Percentiles rank a stretch among this genome's conserved stretches.
phyloP scores from a whole-genome alignment of 1,140 invertebrate species.

The Portunus trituberculatus region DNA sequence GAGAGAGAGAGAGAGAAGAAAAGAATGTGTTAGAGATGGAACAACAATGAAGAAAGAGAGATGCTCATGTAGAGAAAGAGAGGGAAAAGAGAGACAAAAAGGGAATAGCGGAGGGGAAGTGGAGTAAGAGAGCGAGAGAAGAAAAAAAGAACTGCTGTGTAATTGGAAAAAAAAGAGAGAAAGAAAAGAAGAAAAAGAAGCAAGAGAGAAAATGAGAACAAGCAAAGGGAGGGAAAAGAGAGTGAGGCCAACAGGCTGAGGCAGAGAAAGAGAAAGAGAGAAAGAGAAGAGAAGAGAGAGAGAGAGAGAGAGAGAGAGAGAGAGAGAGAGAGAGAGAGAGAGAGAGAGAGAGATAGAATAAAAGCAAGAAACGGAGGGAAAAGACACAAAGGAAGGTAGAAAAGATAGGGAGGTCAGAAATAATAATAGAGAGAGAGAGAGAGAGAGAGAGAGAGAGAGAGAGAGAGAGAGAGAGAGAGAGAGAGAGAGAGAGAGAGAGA shows the following conservation, averaged over 20 bases:
- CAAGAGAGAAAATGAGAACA: constrained; percentile 9
- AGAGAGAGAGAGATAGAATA: background rate
- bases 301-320: background rate
- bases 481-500: background rate
- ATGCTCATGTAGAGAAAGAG: constrained; percentile 11
- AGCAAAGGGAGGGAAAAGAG: background rate
- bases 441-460: background rate
- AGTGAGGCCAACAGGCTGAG: background rate
- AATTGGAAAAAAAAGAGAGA: background rate
- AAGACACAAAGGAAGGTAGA: background rate
- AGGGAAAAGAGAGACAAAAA: constrained; percentile 3
- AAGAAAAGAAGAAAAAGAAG: background rate
- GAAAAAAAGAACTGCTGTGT: constrained; percentile 18
- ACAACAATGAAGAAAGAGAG: constrained; percentile 6
- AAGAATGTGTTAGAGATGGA: background rate
- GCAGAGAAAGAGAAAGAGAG: background rate
- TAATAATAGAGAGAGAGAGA: background rate
- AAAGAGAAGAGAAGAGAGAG: background rate
- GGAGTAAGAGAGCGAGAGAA: constrained; percentile 28
- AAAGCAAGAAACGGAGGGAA: background rate
- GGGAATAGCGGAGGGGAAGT: background rate
- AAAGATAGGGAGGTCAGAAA: constrained; percentile 10
- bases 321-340: background rate
- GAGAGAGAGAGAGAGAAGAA: background rate
- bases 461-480: background rate